Conservation (phyloP, 2,113 vertebrate genomes). For the Tachysurus vachellii region DNA sequence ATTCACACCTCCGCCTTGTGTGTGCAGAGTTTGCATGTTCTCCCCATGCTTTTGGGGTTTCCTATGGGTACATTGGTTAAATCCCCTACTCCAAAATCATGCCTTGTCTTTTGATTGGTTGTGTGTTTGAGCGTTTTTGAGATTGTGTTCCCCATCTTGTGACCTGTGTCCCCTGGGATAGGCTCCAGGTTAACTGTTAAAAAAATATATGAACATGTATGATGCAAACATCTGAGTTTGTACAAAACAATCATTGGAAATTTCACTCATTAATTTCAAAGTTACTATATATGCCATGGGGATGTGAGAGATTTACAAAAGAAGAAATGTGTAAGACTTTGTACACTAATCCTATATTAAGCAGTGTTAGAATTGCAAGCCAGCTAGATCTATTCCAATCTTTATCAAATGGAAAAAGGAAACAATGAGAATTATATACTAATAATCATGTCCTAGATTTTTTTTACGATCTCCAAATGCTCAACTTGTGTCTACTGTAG, state of each 20-base stretch:
- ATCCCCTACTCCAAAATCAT: too few relatives aligned
- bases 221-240: background rate
- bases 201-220: background rate
- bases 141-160: too few relatives aligned
- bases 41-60: too few relatives aligned
- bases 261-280: background rate
- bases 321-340: background rate
- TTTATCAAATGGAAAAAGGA: background rate
- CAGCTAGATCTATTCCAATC: background rate
- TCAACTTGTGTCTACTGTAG: background rate
- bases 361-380: background rate
- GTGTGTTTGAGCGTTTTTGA: too few relatives aligned
- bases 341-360: background rate
- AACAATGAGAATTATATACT: background rate
- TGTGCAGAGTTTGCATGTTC: too few relatives aligned
- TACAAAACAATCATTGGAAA: background rate
- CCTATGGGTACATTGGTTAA: too few relatives aligned
- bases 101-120: too few relatives aligned
- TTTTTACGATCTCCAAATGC: background rate
- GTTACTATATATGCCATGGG: background rate
- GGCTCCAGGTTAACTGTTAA: background rate
- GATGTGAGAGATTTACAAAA: background rate
- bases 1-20: too few relatives aligned
- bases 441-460: background rate
- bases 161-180: too few relatives aligned